Evolutionary conservation across 2,888 invertebrate species (phyloP), one percentile per base, ranked within the genome.

Genomic region (Argyresthia goedartella): DNA sequence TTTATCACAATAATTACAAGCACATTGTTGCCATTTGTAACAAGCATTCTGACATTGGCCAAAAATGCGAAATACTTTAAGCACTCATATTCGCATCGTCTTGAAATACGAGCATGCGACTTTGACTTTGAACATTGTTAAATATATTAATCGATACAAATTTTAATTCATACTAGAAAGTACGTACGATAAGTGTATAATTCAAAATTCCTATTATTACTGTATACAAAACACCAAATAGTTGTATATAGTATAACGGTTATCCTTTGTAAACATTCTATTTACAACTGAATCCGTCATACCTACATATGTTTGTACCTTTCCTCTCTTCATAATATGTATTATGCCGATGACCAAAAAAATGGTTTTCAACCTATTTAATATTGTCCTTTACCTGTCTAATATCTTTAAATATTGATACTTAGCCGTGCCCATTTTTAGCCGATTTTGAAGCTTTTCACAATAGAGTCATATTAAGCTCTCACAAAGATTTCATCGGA

Each of bases 141-240:
- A 25, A 25, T 25, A 25, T 25, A 25, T 25, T 25, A 4, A 25
- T 6, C 2, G 25, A 25, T 25, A 25, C 25, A 25, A 9, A n/a
- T 43, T 44, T 44, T 14, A 14, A 44, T 44, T 14, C 8, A 44
- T 8, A n/a, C 6, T 44, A 14, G 14, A 8, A 44, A 8, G 9
- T 44, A 44, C 13, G 3, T 8, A 39, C 8, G 25, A 25, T 25
- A 25, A 11, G n/a, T 15, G 44, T 49, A 48, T 41, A 42, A 49
- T n/a, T 48, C 14, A 45, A 45, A 50, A 45, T 13, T n/a, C 49
- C 25, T n/a, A 36, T 46, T 9, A 25, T 47, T 52, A 42, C 35
- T n/a, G n/a, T 42, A 33, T 42, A 14, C 45, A 52, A 9, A 54
- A 52, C 52, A 52, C 52, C 52, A 52, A 52, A 43, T 50, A 52